phyloP scores from a whole-genome alignment of 1,140 invertebrate genomes.

The Macrosteles quadrilineatus region DNA sequence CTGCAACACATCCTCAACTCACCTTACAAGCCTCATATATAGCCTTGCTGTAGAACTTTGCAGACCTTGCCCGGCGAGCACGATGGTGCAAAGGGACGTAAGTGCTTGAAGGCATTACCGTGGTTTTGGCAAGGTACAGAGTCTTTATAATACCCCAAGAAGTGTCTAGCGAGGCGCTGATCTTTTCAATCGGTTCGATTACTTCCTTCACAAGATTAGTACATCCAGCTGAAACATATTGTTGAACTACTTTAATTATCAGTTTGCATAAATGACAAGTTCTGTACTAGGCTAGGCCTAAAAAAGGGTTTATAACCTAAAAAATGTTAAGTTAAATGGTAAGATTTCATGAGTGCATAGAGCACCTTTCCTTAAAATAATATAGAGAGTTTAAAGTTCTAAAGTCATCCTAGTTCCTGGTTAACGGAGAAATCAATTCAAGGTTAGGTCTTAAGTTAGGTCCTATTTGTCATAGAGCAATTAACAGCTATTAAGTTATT shows the following conservation, averaged over 20 bases:
- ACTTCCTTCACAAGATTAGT: constrained; percentile 70
- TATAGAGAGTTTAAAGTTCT: not conserved
- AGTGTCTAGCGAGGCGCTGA: constrained; percentile 69
- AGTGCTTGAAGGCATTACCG: constrained; percentile 73
- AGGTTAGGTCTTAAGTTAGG: too few species aligned
- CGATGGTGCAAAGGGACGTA: constrained; percentile 74
- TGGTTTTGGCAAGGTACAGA: constrained; percentile 76
- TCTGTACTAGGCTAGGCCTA: too few species aligned
- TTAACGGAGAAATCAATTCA: too few species aligned
- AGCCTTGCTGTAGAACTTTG: constrained; percentile 65
- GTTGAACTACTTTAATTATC: constrained; percentile 28
- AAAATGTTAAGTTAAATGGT: constrained; percentile 8
- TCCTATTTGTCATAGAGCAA: too few species aligned
- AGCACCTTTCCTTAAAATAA: not conserved
- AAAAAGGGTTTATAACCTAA: constrained; percentile 20
- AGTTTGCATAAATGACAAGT: constrained; percentile 34
- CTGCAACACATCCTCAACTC: too few species aligned
- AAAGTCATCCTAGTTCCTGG: not conserved
- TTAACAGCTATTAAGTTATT: too few species aligned
- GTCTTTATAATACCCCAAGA: constrained; percentile 87
- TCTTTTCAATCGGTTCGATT: constrained; percentile 75
- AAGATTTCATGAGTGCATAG: not conserved
- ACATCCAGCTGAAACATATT: constrained; percentile 41
- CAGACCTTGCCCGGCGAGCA: constrained; percentile 62
- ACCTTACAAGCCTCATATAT: constrained; percentile 68